Evolutionary conservation across 1,140 invertebrate species (phyloP), one percentile per base, ranked within the genome.

Genomic region (Lepidotrigona ventralis): DNA sequence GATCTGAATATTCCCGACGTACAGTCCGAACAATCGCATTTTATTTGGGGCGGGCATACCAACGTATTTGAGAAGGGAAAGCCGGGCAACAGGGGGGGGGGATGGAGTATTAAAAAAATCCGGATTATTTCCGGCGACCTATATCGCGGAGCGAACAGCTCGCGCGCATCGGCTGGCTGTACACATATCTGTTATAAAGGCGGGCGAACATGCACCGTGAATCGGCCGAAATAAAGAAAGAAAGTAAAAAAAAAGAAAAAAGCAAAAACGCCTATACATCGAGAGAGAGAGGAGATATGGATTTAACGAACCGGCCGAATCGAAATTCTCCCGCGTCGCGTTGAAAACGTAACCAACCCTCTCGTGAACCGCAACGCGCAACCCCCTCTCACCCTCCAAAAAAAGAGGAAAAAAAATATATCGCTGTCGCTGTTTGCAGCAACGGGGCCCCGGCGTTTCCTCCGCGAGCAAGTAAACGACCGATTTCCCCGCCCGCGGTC

Each of bases 111-210:
- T 83, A 78, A 78, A 78, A 82, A 70, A 83, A 46, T 70, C 75
- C 75, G 75, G 75, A 83, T 83, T 78, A 83, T 83, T 69, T 78
- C 66, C 66, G 39, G 66, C 78, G 81, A 83, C 81, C 81, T 78
- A 78, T 78, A 83, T 83, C 54, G 19, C 23, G 68, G 1, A 54
- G 1, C 60, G 54, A 51, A 51, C 66, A 78, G 66, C 60, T 8
- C 46, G 39, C 5, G 39, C 5, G 46, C 54, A 77, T 77, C 81
- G 26, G n/a, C 63, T 60, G 39, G 39, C 39, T 46, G 39, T 46
- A 21, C 53, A 54, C 73, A 26, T 76, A 76, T 60, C 74, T 46
- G 29, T 56, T 54, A 78, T 83, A 60, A 83, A 83, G 81, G 66
- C 21, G 66, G 21, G 23, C 74, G 29, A 19, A 77, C 72, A 76